Evolutionary conservation across 2,888 invertebrate genomes (phyloP).

Genomic region (Eupithecia abbreviata): DNA sequence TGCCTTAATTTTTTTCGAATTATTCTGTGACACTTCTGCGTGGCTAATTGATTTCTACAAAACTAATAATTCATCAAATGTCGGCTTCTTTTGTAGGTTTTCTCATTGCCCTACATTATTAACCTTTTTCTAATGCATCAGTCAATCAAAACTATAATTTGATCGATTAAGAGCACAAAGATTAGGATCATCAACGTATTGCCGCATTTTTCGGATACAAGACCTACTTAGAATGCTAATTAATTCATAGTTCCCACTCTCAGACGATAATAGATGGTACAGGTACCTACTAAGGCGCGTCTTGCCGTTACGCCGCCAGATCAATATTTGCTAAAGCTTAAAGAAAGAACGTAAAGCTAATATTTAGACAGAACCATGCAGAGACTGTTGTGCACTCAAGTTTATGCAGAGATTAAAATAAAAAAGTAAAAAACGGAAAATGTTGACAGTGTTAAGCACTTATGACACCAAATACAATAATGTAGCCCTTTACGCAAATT

Average conservation of each 20-base stretch:
- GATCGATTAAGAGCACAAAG: background rate
- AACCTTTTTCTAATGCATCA: background rate
- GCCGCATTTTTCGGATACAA: background rate
- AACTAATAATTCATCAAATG: constrained; percentile 29
- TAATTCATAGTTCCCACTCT: background rate
- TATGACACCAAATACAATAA: background rate
- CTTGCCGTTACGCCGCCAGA: constrained; percentile 33
- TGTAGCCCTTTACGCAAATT: background rate
- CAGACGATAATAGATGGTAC: background rate
- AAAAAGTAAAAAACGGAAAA: background rate
- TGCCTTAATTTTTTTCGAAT: constrained; percentile 50
- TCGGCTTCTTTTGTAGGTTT: background rate
- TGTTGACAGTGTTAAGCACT: background rate
- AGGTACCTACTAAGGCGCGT: constrained; percentile 16
- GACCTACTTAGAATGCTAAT: constrained; percentile 5
- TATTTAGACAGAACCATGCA: background rate
- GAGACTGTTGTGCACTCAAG: background rate
- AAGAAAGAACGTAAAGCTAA: constrained; percentile 16
- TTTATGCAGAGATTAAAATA: constrained; percentile 5
- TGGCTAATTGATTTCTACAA: constrained; percentile 37
- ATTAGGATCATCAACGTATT: background rate
- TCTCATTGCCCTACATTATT: constrained; percentile 6
- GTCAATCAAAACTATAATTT: background rate
- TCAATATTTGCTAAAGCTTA: constrained; percentile 35
- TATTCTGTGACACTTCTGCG: constrained; percentile 45